Percentiles rank a stretch among this genome's conserved stretches.
Evolutionary conservation across 1,140 invertebrate genomes (phyloP).

Genomic region (Himalopsyche phryganea): DNA sequence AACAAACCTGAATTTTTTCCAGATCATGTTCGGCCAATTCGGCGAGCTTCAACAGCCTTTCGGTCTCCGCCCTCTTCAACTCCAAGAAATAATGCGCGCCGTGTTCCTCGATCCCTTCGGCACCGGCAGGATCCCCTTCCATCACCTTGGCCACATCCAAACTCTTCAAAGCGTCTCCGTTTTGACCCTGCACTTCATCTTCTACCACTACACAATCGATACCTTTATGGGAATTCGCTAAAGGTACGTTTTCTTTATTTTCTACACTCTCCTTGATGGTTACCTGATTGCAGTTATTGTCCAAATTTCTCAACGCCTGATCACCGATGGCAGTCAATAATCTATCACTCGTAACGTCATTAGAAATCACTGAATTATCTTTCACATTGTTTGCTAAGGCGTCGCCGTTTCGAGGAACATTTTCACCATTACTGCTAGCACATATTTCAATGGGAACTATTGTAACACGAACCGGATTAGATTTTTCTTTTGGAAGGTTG

Average conservation of each 20-base stretch:
- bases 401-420: too few species aligned
- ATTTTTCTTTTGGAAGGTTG: background rate
- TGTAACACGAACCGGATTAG: conserved; percentile 16
- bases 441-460: conserved; percentile 22
- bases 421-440: too few species aligned
- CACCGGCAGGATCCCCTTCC: too few species aligned
- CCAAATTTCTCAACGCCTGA: conserved; percentile 39
- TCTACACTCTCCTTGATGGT: conserved; percentile 18
- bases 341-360: background rate
- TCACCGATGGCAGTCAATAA: background rate
- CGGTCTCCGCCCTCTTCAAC: conserved; percentile 69
- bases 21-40: conserved; percentile 65
- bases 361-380: background rate
- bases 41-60: conserved; percentile 64
- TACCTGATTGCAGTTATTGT: conserved; percentile 44
- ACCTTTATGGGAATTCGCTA: background rate
- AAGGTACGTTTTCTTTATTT: background rate
- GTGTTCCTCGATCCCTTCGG: conserved; percentile 37
- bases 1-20: conserved; percentile 50
- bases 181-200: background rate
- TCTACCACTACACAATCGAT: background rate
- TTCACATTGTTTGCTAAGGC: too few species aligned
- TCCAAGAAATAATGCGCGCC: conserved; percentile 76
- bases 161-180: background rate
- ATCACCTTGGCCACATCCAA: background rate